A percentile compares a stretch with the other conserved stretches of the same genome.
phyloP scores from a whole-genome alignment of 2,797 vertebrate genomes.

The Telmatherina bonti region DNA sequence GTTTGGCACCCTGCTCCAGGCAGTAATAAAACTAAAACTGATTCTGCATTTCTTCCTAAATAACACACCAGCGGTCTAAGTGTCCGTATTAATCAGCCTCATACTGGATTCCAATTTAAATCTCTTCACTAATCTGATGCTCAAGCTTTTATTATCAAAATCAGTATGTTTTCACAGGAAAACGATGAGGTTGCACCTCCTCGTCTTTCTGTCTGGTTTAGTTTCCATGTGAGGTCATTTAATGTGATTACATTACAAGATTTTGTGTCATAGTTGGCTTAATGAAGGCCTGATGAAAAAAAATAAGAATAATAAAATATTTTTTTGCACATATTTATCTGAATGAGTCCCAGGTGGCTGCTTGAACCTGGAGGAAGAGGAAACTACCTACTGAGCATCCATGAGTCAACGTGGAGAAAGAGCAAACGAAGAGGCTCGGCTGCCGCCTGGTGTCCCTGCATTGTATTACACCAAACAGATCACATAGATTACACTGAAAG shows the following conservation, averaged over 20 bases:
- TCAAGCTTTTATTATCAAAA: not conserved
- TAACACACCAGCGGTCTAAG: not conserved
- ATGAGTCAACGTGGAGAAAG: conserved; percentile 19
- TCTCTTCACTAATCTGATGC: not conserved
- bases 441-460: conserved; percentile 65
- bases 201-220: conserved; percentile 22
- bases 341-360: conserved; percentile 19
- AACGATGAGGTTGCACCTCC: conserved; percentile 23
- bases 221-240: conserved; percentile 36
- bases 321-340: conserved; percentile 21
- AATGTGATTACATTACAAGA: conserved; percentile 42
- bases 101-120: conserved; percentile 8
- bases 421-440: conserved; percentile 54
- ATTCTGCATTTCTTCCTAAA: too few relatives aligned
- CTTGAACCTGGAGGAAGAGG: not conserved
- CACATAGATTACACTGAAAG: conserved; percentile 38
- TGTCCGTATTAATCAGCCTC: not conserved
- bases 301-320: too few relatives aligned
- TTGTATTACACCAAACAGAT: conserved; percentile 55
- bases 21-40: too few relatives aligned
- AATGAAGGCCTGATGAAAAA: conserved; percentile 6
- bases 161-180: conserved; percentile 15
- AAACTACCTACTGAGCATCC: conserved; percentile 6
- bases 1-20: too few relatives aligned
- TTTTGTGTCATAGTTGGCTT: conserved; percentile 11